Percentiles rank a stretch among this genome's conserved stretches.
phyloP scores from a whole-genome alignment of 2,113 vertebrate species.

The Sinocyclocheilus anshuiensis region DNA sequence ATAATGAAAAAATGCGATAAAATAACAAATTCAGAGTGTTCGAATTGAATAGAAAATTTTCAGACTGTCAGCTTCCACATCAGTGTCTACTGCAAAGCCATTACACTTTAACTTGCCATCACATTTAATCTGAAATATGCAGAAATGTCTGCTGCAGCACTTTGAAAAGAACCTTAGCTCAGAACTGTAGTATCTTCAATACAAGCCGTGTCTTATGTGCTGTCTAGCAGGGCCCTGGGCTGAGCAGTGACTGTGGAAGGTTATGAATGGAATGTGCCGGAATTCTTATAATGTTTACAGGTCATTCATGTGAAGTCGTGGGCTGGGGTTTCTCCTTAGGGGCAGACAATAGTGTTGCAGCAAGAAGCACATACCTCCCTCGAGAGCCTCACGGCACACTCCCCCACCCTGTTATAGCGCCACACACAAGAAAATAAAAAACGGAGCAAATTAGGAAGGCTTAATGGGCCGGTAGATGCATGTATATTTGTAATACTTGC shows the following conservation, averaged over 20 bases:
- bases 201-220: slow-evolving; percentile 20
- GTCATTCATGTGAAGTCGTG: slow-evolving; percentile 48
- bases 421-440: slow-evolving; percentile 23
- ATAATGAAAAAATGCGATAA: slow-evolving; percentile 16
- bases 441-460: not conserved
- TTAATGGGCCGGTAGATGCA: not conserved
- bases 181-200: not conserved
- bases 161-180: not conserved
- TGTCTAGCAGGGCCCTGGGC: slow-evolving; percentile 4
- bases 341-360: slow-evolving; percentile 51
- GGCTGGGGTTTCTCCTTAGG: slow-evolving; percentile 36
- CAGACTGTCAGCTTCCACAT: not conserved
- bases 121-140: not conserved
- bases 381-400: slow-evolving; percentile 38
- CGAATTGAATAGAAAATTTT: not conserved
- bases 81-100: not conserved
- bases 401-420: not conserved
- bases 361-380: slow-evolving; percentile 48
- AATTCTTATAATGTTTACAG: slow-evolving; percentile 53
- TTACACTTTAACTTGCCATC: slow-evolving; percentile 3
- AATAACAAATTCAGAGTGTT: slow-evolving; percentile 28
- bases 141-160: slow-evolving; percentile 8
- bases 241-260: slow-evolving; percentile 39
- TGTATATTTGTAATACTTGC: not conserved
- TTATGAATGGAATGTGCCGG: slow-evolving; percentile 56